These are phyloP conservation scores for Drosophila phalerata DNA, from an alignment of 2,888 invertebrate genomes.

Conservation along the genomic window DNA sequence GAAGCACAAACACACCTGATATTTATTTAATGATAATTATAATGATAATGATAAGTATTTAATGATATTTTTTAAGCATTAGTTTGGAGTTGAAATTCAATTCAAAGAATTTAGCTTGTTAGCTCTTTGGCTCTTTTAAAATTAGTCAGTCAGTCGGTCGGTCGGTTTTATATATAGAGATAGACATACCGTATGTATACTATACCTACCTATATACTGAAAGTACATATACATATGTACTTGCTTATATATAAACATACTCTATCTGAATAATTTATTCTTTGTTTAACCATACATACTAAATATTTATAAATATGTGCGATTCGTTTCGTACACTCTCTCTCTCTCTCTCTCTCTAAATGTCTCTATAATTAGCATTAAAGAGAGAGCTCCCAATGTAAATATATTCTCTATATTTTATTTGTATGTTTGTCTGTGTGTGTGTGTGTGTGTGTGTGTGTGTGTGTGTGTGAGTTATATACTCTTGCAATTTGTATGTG, in stretches of 20 bases:
- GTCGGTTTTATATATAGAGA: not conserved
- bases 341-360: slow-evolving; percentile 3
- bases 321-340: slow-evolving; percentile 12
- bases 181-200: not conserved
- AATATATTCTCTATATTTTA: not conserved
- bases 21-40: not conserved
- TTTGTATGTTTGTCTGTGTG: not conserved
- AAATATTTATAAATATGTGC: slow-evolving; percentile 3
- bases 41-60: no score
- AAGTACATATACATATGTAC: not conserved
- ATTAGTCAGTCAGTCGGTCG: no score
- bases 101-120: not conserved
- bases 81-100: not conserved
- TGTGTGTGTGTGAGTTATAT: slow-evolving; percentile 1
- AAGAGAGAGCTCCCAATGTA: slow-evolving; percentile 36
- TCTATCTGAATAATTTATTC: slow-evolving; percentile 9
- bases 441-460: not conserved
- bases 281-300: slow-evolving; percentile 26
- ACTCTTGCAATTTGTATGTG: slow-evolving; percentile 21
- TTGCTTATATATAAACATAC: slow-evolving; percentile 7
- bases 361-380: slow-evolving; percentile 62
- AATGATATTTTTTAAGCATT: no score
- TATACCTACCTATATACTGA: not conserved
- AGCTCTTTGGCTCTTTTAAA: not conserved
- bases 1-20: no score